Evolutionary conservation across 1,140 invertebrate species (phyloP), one percentile per base, ranked within the genome.

Genomic region (Drosophila nigrodunni): DNA sequence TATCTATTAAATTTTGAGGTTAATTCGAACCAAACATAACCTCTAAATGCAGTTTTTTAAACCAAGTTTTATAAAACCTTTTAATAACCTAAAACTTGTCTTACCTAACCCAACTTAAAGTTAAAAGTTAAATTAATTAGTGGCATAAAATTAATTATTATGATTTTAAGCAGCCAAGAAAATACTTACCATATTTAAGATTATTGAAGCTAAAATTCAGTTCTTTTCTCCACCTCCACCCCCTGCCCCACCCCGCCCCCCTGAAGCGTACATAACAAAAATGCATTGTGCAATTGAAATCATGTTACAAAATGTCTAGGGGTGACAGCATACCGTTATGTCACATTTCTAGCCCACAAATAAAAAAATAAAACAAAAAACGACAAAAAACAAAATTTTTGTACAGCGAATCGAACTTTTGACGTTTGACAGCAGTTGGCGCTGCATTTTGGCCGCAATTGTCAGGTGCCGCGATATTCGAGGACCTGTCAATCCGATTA

Each of bases 401-500:
- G 25, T 58, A 21, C 68, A 62, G 78, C 74, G 69, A 79, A 78
- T 74, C 74, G 69, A 82, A 82, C 69, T 82, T 82, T 80, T 75
- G 78, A 82, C 76, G 70, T 47, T 21, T 80, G 80, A 82, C 80
- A 82, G 80, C 74, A 55, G 70, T 77, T 77, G 78, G 74, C 74
- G 70, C 77, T 78, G 80, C 74, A 80, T 82, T 82, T 80, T 77
- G 80, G 78, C 78, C 78, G 71, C 80, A 82, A 82, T 82, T 82
- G 80, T 82, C 80, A 82, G 80, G 80, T 82, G 78, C 72, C 80
- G 80, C 74, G 80, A 82, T 77, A 82, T 82, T 82, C 80, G 70
- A 82, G 70, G 69, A 73, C 58, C 78, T 74, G 80, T 82, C 80
- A 82, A 78, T 82, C 74, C 62, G 52, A 70, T 82, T 80, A 64